Evolutionary conservation across 2,113 vertebrate species (phyloP).

Genomic region (Formicarius rufipectus): DNA sequence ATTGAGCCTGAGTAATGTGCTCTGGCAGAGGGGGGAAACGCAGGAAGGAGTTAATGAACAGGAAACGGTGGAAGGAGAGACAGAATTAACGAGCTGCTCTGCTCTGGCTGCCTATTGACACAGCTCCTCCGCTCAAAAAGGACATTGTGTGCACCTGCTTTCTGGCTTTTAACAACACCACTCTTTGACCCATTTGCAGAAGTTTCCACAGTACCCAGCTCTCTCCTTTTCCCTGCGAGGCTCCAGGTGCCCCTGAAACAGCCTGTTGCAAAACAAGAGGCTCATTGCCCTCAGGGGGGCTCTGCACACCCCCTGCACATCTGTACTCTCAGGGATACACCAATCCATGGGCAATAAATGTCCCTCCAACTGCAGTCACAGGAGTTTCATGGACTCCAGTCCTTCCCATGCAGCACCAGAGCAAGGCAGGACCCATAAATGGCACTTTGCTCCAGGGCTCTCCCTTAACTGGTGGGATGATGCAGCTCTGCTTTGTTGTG

Average conservation of each 20-base stretch:
- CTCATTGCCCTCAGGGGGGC: neutral
- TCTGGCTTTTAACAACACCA: constrained; percentile 14
- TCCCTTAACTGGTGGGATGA: neutral
- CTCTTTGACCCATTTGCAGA: neutral
- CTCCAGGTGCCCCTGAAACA: neutral
- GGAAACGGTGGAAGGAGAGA: neutral
- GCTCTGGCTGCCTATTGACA: neutral
- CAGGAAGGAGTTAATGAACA: constrained; percentile 3
- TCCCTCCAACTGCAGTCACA: neutral
- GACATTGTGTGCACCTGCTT: constrained; percentile 52
- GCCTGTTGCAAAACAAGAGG: neutral
- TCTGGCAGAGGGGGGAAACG: neutral
- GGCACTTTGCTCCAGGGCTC: neutral
- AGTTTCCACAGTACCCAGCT: neutral
- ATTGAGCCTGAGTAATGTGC: neutral
- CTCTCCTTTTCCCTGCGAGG: neutral
- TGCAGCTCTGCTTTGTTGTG: neutral
- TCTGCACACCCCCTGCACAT: neutral
- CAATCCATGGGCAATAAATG: neutral
- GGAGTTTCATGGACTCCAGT: neutral
- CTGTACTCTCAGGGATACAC: neutral
- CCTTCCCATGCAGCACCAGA: neutral
- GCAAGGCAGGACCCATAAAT: neutral
- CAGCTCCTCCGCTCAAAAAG: neutral
- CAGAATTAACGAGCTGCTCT: constrained; percentile 22